phyloP scores from a whole-genome alignment of 1,140 invertebrate species.

The Hyles vespertilio region DNA sequence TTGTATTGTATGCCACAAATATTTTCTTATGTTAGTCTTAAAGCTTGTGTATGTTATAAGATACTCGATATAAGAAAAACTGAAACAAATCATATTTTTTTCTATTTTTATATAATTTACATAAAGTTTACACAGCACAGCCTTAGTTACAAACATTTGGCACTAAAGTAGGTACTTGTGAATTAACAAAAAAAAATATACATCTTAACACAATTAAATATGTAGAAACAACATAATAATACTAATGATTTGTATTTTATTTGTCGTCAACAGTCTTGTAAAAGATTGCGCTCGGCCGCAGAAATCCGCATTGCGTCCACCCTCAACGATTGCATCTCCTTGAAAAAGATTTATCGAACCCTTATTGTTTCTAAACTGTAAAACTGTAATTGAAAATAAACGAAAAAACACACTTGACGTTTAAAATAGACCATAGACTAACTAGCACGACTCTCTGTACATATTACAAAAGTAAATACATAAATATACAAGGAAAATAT shows the following conservation, averaged over 20 bases:
- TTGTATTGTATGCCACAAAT: too few relatives aligned
- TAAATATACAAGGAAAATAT: too few relatives aligned
- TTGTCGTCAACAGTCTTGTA: slow-evolving; percentile 3
- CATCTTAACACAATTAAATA: too few relatives aligned
- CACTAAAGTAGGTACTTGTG: slow-evolving; percentile 11
- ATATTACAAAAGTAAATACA: too few relatives aligned
- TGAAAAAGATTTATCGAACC: slow-evolving; percentile 62
- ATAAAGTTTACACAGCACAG: slow-evolving; percentile 18
- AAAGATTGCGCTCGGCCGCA: background rate
- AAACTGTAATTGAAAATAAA: slow-evolving; percentile 60
- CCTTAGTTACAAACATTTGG: slow-evolving; percentile 25
- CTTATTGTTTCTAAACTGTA: slow-evolving; percentile 65
- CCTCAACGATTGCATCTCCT: slow-evolving; percentile 37
- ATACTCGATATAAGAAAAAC: slow-evolving; percentile 11
- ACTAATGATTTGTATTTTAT: slow-evolving; percentile 15
- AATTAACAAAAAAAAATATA: too few relatives aligned
- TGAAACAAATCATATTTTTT: slow-evolving; percentile 28
- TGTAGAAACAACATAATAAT: background rate
- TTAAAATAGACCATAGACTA: too few relatives aligned
- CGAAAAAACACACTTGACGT: slow-evolving; percentile 5
- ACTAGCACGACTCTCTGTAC: too few relatives aligned
- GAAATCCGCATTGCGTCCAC: slow-evolving; percentile 12
- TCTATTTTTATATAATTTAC: slow-evolving; percentile 30
- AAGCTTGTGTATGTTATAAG: too few relatives aligned
- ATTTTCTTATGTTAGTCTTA: too few relatives aligned